Evolutionary conservation across 2,113 vertebrate genomes (phyloP).

Genomic region (Neolamprologus devosi): DNA sequence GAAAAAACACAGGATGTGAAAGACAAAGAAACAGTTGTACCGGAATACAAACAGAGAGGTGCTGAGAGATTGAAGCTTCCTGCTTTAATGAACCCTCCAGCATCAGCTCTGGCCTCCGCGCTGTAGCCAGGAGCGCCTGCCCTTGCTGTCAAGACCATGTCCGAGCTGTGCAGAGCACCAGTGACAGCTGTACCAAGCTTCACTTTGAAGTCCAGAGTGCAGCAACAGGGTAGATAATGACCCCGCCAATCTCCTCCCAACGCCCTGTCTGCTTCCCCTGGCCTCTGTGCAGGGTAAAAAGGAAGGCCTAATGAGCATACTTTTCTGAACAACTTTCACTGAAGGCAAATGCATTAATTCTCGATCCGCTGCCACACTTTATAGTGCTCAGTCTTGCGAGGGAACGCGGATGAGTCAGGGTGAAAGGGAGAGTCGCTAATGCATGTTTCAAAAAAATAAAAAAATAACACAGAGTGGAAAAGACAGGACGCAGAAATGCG

Average conservation of each 20-base stretch:
- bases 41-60: neutral
- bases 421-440: conserved; percentile 10
- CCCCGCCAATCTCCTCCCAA: conserved; percentile 33
- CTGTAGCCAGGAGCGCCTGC: neutral
- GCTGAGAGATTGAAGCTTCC: neutral
- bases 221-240: conserved; percentile 41
- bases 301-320: conserved; percentile 47
- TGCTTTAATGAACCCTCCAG: conserved; percentile 37
- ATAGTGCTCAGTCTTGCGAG: neutral
- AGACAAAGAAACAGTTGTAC: neutral
- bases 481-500: neutral
- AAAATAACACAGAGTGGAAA: neutral
- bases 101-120: neutral
- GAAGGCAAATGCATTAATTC: conserved; percentile 35
- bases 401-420: conserved; percentile 7
- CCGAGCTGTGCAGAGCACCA: neutral
- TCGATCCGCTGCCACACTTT: conserved; percentile 19
- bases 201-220: conserved; percentile 45
- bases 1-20: neutral
- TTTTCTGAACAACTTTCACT: conserved; percentile 42
- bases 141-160: conserved; percentile 45
- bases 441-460: neutral
- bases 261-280: neutral
- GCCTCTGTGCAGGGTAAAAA: neutral
- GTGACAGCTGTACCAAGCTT: conserved; percentile 28